Conservation (phyloP, 2,888 invertebrate genomes). For the Drosophila austrosaltans region DNA sequence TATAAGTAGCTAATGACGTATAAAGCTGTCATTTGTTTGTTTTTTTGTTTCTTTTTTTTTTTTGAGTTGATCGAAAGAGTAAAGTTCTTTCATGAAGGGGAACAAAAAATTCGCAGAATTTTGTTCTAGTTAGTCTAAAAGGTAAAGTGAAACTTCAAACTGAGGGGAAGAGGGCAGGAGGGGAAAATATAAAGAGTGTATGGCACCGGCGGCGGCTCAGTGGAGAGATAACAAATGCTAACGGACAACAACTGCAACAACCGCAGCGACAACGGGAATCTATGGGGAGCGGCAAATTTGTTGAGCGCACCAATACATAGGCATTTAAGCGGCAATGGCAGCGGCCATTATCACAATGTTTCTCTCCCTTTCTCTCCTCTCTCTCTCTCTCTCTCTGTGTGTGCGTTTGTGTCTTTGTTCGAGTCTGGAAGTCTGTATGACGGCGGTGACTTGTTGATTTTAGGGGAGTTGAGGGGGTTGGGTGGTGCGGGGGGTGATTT, state of each 20-base stretch:
- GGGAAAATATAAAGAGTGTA: neutral
- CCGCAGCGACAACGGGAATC: constrained; percentile 17
- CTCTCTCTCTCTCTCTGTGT: constrained; percentile 3
- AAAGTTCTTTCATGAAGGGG: constrained; percentile 29
- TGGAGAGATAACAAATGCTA: constrained; percentile 59
- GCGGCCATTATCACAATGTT: constrained; percentile 53
- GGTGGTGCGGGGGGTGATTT: constrained; percentile 9
- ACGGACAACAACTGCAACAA: constrained; percentile 15
- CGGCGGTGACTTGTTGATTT: constrained; percentile 25
- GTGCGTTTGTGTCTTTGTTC: neutral
- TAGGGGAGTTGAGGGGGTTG: constrained; percentile 25
- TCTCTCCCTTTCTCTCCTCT: constrained; percentile 18
- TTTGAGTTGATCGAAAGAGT: constrained; percentile 24
- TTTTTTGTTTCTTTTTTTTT: no score
- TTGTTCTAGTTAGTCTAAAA: constrained; percentile 23
- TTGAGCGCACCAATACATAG: constrained; percentile 66
- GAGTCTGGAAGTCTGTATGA: constrained; percentile 27
- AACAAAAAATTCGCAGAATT: constrained; percentile 31
- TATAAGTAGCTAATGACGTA: constrained; percentile 5
- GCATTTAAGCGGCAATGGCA: constrained; percentile 45
- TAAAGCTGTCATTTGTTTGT: neutral
- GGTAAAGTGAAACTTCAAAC: constrained; percentile 34
- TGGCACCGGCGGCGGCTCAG: constrained; percentile 24
- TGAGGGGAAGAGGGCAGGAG: constrained; percentile 58
- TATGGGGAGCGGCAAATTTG: constrained; percentile 35